phyloP scores from a whole-genome alignment of 2,888 invertebrate genomes.

The Dione vanillae region DNA sequence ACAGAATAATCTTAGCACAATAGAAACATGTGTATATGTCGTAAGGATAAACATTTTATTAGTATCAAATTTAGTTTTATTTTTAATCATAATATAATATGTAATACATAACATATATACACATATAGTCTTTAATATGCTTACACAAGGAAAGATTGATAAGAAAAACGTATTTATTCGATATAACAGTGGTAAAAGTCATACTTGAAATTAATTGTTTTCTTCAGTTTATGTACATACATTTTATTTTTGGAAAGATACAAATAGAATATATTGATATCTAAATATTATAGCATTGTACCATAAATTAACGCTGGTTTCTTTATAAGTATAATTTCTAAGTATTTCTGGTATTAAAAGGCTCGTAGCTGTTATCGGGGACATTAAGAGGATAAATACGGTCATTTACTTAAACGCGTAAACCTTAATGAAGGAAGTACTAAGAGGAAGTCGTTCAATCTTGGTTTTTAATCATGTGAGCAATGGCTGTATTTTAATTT shows the following conservation, averaged over 20 bases:
- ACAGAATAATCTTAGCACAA: background rate
- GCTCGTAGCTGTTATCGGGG: slow-evolving; percentile 57
- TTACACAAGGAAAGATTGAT: background rate
- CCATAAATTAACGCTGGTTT: background rate
- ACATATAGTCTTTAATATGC: background rate
- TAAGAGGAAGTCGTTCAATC: slow-evolving; percentile 21
- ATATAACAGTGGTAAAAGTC: background rate
- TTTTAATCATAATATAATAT: background rate
- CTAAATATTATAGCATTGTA: background rate
- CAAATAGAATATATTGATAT: no score
- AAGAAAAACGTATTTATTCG: background rate
- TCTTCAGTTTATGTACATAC: no score
- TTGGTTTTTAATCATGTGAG: background rate
- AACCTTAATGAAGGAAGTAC: slow-evolving; percentile 59
- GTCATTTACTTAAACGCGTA: slow-evolving; percentile 43
- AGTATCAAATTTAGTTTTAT: background rate
- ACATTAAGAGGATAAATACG: slow-evolving; percentile 62
- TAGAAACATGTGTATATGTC: background rate
- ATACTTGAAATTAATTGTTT: background rate
- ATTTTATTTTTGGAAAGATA: no score
- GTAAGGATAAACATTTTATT: background rate
- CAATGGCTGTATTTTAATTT: no score
- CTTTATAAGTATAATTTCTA: background rate
- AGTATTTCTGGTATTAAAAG: slow-evolving; percentile 51
- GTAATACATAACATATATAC: background rate